Evolutionary conservation across 1,140 invertebrate genomes (phyloP).

Genomic region (Solenopsis fugax): DNA sequence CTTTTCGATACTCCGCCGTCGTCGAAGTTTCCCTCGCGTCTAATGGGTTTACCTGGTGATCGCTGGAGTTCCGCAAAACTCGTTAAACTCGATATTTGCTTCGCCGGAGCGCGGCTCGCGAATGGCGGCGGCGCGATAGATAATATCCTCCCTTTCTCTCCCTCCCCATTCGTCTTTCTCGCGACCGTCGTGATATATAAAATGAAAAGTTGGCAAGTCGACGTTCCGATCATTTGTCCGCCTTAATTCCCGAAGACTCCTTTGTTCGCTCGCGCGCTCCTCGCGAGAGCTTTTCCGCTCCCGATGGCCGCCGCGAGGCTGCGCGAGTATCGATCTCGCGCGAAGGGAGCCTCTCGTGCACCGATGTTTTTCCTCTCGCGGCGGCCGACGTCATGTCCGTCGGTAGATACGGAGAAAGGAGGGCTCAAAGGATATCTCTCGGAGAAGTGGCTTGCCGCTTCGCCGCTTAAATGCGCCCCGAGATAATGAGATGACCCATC

Average conservation of each 20-base stretch:
- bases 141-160: constrained; percentile 29
- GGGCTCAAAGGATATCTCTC: constrained; percentile 26
- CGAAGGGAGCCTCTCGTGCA: neutral
- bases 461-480: constrained; percentile 50
- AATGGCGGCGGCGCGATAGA: constrained; percentile 63
- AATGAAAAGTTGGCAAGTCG: neutral
- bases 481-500: constrained; percentile 75
- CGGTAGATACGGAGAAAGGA: constrained; percentile 31
- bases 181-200: neutral
- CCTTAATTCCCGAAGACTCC: neutral
- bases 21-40: constrained; percentile 43
- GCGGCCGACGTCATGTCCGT: constrained; percentile 6
- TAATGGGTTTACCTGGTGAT: constrained; percentile 61
- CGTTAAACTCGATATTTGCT: constrained; percentile 62
- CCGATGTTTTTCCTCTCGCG: constrained; percentile 16
- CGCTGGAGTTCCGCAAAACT: constrained; percentile 53
- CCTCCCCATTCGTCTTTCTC: constrained; percentile 37
- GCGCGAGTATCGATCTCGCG: constrained; percentile 48
- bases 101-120: constrained; percentile 40
- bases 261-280: constrained; percentile 4
- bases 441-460: neutral
- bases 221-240: constrained; percentile 1
- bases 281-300: neutral
- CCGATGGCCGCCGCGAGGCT: constrained; percentile 16
- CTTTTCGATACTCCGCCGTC: constrained; percentile 65